Conservation (phyloP, 2,797 vertebrate genomes). For the Uromys caudimaculatus region DNA sequence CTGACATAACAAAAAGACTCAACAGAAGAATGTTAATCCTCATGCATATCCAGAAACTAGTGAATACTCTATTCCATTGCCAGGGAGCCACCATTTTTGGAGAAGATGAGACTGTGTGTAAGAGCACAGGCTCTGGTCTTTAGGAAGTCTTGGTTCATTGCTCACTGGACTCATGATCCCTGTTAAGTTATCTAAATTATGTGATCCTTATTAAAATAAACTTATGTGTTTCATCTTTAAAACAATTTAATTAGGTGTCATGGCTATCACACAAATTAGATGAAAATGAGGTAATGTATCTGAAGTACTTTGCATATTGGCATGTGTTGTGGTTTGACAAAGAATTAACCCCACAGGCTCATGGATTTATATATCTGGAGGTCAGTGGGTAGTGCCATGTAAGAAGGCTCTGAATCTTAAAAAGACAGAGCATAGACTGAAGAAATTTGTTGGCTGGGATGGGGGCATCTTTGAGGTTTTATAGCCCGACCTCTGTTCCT, state of each 20-base stretch:
- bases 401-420: neutral
- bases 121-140: neutral
- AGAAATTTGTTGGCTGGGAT: neutral
- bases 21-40: neutral
- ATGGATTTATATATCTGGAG: neutral
- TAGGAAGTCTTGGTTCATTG: neutral
- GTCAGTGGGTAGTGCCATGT: too few relatives aligned
- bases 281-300: conserved; percentile 32
- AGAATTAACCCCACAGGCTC: neutral
- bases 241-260: neutral
- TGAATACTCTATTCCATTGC: neutral
- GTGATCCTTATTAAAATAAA: neutral
- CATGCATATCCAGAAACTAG: neutral
- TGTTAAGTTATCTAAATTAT: neutral
- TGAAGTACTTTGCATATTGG: neutral
- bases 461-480: neutral
- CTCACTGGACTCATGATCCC: neutral
- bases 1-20: neutral
- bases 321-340: neutral
- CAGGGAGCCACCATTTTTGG: neutral
- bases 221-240: neutral
- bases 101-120: neutral
- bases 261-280: conserved; percentile 12
- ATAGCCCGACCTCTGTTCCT: neutral
- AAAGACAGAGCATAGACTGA: neutral